Base-by-base conservation (phyloP, 2,113 vertebrate species). In the Bufo gargarizans region DNA sequence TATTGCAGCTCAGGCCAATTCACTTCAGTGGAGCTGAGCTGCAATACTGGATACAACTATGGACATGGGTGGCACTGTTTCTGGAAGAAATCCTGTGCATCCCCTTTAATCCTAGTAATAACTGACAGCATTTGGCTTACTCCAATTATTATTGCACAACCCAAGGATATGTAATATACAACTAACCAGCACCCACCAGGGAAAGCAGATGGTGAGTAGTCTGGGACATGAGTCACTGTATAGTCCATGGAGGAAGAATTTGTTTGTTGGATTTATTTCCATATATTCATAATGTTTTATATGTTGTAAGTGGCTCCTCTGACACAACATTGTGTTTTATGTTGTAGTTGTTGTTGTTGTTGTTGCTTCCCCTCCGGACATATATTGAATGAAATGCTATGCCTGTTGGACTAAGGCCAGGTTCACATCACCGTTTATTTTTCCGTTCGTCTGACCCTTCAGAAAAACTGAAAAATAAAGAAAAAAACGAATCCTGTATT, bases 181-280 rank as follows among this genome's bases (percentile, higher is more conserved):
- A 59, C 5, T 59, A 22, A 8, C 6, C 77, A 10, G 6, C 56
- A 16, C 12, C 47, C 85, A 86, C 45, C 58, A 59, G 50, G 19
- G 43, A 43, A 33, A 33, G 76, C 85, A 86, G 85, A 86, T 86
- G 85, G 85, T 45, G 45, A 78, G 74, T 65, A 43, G 45, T 47
- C 20, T 65, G 13, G 33, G 10, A 3, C 5, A 65, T 78, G 76
- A 86, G 45, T 86, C 85, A 86, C 59, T 63, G 45, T 19, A 78
- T 16, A 19, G 14, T 13, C 13, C 56, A 65, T 4, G 19, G 45
- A 67, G 50, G 45, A 7, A n/a, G 45, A 53, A 59, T 19, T 45
- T 17, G 13, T 58, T n/a, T 20, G 8, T 77, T 16, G 20, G 12
- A 5, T 69, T n/a, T 17, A 65, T 22, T 84, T 55, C 63, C 63